Evolutionary conservation across 2,797 vertebrate genomes (phyloP), one percentile per base, ranked within the genome.

Genomic region (Anguilla pacifica): DNA sequence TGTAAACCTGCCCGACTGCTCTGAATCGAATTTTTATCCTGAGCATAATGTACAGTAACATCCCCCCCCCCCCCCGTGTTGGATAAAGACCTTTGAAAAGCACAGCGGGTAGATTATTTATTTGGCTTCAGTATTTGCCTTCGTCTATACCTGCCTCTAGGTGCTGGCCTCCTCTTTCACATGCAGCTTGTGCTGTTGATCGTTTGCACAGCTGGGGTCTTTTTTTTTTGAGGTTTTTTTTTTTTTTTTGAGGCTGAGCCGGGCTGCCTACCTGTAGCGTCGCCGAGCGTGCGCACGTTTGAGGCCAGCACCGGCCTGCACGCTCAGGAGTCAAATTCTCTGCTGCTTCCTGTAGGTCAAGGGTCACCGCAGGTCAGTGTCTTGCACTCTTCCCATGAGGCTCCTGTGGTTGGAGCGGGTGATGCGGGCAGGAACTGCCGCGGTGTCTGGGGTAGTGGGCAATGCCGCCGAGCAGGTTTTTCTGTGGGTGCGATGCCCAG

Each of bases 21-120:
- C 72, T 77, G 72, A 35, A 81, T 86, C 59, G 22, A 64, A 6
- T 67, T 67, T 64, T 59, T 51, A 11, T 81, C 35, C 28, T 83
- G 57, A 53, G 79, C 39, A 67, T 51, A 87, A 87, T 19, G n/a
- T 46, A 17, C 53, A 7, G 86, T 83, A 79, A 59, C 25, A 31
- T 13, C 28, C 35, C 59, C 25, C 39, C 74, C 39, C 22, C 25
- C 72, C 35, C 49, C 72, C 49, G 22, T 22, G 53, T 67, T 28
- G 43, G 74, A 74, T 46, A 74, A 86, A 79, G 74, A n/a, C 25
- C 77, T 83, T 87, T 87, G 59, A 83, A 87, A 83, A 64, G 57
- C 43, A 15, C 55, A 83, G 39, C 57, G 67, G 25, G 49, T 87
- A 19, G 77, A 22, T 87, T 67, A 51, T 59, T 87, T 87, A 83